These are phyloP conservation scores for Trogon melanurus DNA, from an alignment of 2,113 vertebrate species.

Conservation along the genomic window DNA sequence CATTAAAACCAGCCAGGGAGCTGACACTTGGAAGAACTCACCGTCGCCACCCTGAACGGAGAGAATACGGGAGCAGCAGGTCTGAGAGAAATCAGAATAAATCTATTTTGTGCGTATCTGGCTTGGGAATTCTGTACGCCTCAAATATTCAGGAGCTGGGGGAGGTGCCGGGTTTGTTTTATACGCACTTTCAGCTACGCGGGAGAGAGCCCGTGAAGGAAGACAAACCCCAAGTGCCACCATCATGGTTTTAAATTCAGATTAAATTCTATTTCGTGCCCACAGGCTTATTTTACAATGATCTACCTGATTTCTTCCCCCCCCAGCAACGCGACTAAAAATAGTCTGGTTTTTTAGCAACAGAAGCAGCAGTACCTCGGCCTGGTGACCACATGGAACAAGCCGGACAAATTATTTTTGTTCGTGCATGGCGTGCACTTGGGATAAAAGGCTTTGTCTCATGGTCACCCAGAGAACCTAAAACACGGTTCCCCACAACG, in stretches of 20 bases:
- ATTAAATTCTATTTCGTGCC: neutral
- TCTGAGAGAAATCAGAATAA: neutral
- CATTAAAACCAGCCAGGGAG: neutral
- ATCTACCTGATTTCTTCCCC: accelerated
- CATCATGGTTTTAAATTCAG: neutral
- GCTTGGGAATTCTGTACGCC: neutral
- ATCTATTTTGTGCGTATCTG: neutral
- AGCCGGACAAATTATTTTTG: neutral
- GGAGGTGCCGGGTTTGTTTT: neutral
- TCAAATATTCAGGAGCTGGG: neutral
- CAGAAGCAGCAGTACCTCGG: neutral
- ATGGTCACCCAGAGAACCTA: neutral
- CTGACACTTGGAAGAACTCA: neutral
- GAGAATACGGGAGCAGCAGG: neutral
- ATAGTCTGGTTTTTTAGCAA: neutral
- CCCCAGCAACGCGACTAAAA: neutral
- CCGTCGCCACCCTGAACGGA: neutral
- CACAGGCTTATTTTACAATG: neutral
- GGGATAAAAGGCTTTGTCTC: neutral
- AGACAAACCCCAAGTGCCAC: neutral
- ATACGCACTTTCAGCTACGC: neutral
- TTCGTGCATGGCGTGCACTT: no score
- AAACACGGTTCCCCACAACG: accelerated
- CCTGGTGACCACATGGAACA: neutral
- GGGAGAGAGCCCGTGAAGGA: neutral